Base-by-base conservation (phyloP, 1,140 invertebrate species). In the Diabrotica undecimpunctata region DNA sequence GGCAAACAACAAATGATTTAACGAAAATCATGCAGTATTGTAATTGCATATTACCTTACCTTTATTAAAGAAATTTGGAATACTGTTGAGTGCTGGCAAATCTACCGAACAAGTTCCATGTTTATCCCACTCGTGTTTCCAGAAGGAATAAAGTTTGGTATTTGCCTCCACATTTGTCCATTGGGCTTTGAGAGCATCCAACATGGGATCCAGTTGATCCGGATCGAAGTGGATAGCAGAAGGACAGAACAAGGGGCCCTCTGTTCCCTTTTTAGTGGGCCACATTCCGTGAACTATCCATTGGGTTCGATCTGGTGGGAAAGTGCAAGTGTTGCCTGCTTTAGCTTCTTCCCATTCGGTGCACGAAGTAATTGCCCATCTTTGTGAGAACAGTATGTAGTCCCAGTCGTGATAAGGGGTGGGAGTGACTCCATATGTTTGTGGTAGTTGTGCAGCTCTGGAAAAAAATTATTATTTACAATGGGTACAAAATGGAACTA, bases 261-360 rank as follows among this genome's bases (percentile, higher is more conserved):
- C 75, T 11, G 81, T 84, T 6, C 86, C 83, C 5, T 82, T 78
- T 76, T 88, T 87, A 0, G 88, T 89, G 0, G 92, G 92, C 92
- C 92, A 94, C 12, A 93, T 81, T 9, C 92, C 92, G 74, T 94
- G 92, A 39, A 94, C 87, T 1, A 88, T 87, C 91, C 91, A 94
- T 11, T 81, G 76, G 55, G 87, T 82, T 9, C 82, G 77, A 52
- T 81, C 79, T 41, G 83, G 79, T 7, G 90, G 90, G 64, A 92
- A 77, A 2, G 76, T 74, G 71, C 91, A 94, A 9, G 79, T 81
- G 69, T 90, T 83, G 0, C 75, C 77, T 0, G 79, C 72, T 38
- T 84, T 81, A 54, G 76, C 76, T 61, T 87, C 81, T 66, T 88
- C 83, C 88, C 90, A 92, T 62, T 84, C 79, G 54, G 83, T 84